Evolutionary conservation across 2,888 invertebrate species (phyloP).

Genomic region (Hydroisotoma schaefferi): DNA sequence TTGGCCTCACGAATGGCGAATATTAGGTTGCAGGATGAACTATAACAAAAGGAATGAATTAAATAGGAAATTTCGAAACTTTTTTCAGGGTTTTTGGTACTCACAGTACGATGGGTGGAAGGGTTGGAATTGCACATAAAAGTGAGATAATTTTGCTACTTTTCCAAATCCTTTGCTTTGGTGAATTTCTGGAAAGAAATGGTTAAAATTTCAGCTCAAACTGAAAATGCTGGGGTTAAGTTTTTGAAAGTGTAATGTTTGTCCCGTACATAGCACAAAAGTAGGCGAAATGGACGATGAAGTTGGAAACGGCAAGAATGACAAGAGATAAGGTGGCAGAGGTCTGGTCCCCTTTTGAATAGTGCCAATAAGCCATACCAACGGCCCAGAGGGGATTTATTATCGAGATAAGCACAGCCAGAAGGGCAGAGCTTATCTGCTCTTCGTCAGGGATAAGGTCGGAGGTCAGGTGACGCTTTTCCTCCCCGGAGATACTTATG

Average conservation of each 20-base stretch:
- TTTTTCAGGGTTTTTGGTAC: conserved; percentile 9
- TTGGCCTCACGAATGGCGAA: conserved; percentile 33
- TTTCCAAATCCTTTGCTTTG: conserved; percentile 36
- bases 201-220: not conserved
- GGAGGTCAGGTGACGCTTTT: conserved; percentile 12
- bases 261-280: not conserved
- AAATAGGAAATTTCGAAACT: not conserved
- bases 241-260: not conserved
- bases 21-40: conserved; percentile 33
- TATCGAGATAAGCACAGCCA: conserved; percentile 27
- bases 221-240: not conserved
- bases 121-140: conserved; percentile 33
- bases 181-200: conserved; percentile 28
- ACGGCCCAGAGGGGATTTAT: conserved; percentile 35
- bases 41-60: conserved; percentile 13
- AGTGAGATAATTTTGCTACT: conserved; percentile 33
- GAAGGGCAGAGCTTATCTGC: conserved; percentile 24
- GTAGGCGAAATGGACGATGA: not conserved
- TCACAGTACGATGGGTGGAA: conserved; percentile 33
- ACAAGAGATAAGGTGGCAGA: not conserved
- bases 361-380: conserved; percentile 35
- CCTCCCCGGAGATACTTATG: conserved; percentile 18
- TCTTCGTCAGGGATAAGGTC: conserved; percentile 33
- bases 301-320: not conserved
- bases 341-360: conserved; percentile 12